phyloP scores from a whole-genome alignment of 2,888 invertebrate genomes.

The Campopleginae sp. region DNA sequence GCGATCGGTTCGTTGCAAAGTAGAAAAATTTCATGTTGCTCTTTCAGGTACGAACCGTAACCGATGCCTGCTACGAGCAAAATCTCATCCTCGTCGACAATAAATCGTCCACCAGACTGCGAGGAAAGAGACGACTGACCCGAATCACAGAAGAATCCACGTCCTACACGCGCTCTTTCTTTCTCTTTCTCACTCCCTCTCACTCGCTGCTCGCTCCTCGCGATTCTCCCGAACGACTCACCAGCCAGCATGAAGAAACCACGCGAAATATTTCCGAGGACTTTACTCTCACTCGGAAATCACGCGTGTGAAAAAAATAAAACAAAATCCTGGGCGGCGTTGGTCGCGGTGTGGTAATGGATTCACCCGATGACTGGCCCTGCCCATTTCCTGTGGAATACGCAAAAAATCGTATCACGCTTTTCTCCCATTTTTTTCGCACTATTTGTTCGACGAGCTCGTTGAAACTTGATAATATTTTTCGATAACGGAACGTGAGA shows the following conservation, averaged over 20 bases:
- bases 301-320: conserved; percentile 18
- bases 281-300: conserved; percentile 31
- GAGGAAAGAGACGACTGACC: conserved; percentile 61
- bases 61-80: conserved; percentile 18
- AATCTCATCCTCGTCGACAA: conserved; percentile 26
- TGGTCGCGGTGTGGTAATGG: conserved; percentile 31
- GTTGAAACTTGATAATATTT: conserved; percentile 32
- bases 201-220: conserved; percentile 23
- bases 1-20: conserved; percentile 1
- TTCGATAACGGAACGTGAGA: neutral
- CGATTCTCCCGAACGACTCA: conserved; percentile 19
- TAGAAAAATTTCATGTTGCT: conserved; percentile 29
- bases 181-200: neutral
- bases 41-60: neutral
- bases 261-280: conserved; percentile 26
- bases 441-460: conserved; percentile 34
- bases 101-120: conserved; percentile 18
- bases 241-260: conserved; percentile 1
- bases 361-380: conserved; percentile 44
- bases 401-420: conserved; percentile 4
- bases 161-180: conserved; percentile 19
- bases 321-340: conserved; percentile 13
- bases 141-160: conserved; percentile 54
- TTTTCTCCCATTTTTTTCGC: conserved; percentile 11
- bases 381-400: conserved; percentile 44